Base-by-base conservation (phyloP, 2,888 invertebrate genomes). In the Diarsia mendica region DNA sequence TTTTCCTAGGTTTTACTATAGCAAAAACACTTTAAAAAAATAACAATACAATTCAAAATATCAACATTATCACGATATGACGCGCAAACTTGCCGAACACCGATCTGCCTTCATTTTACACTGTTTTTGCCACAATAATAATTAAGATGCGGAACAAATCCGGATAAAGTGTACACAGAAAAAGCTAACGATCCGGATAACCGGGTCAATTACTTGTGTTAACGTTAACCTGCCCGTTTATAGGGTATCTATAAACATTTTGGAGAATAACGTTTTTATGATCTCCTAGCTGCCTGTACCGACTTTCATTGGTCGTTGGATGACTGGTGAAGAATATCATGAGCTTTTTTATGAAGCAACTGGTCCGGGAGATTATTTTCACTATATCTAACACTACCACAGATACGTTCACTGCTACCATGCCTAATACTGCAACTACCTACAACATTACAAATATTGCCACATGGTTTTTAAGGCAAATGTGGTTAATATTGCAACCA, bases 171-270 rank as follows among this genome's bases (percentile, higher is more conserved):
- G 67, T 70, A 63, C 71, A 77, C 67, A 70, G 72, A 61, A 77
- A 71, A 85, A 82, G 70, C 67, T 81, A 84, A 84, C 72, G 82
- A 75, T 44, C 82, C 82, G 79, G 70, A 80, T 82, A 87, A 84
- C 80, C 68, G 85, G 84, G 64, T 80, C 82, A 87, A 85, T 85
- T 84, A 85, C 80, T 77, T 79, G 77, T 79, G 75, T 72, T 83
- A 79, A 77, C 77, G 71, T 79, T 80, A 64, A 74, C 74, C 73
- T 70, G 75, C 72, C 60, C 79, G 70, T 86, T 84, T 67, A 79
- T 68, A 65, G 75, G 69, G 80, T 48, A 60, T 72, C 72, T 79
- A 79, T 77, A 65, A 77, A 82, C 79, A 74, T 86, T 85, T 78
- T 60, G 49, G 28, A 60, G 72, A 60, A 72, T 77, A 65, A 77